Conservation (phyloP, 2,113 vertebrate species). For the Notothenia coriiceps region DNA sequence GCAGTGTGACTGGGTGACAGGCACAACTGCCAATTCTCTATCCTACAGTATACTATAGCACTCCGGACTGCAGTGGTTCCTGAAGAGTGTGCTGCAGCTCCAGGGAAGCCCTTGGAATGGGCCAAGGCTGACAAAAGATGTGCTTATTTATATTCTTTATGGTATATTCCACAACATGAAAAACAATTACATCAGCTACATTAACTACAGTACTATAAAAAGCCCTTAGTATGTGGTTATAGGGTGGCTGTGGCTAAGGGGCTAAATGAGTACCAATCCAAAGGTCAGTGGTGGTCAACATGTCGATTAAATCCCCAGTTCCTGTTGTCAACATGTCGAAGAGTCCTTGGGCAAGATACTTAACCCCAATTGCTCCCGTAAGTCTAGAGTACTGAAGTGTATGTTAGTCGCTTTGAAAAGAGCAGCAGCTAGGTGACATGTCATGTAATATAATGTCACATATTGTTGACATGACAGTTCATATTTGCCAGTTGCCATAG, state of each 20-base stretch:
- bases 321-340: too few species aligned
- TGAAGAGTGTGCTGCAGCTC: background rate
- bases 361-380: too few species aligned
- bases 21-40: background rate
- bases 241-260: too few species aligned
- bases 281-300: too few species aligned
- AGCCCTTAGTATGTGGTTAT: background rate
- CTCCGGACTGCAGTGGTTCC: background rate
- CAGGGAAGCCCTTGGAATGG: background rate
- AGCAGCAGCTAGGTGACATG: too few species aligned
- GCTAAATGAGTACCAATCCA: too few species aligned
- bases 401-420: too few species aligned
- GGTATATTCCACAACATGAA: background rate
- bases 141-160: background rate
- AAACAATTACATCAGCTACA: background rate
- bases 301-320: too few species aligned
- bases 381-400: too few species aligned
- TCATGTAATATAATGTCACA: background rate
- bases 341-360: too few species aligned
- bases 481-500: background rate
- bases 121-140: background rate
- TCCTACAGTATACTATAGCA: background rate
- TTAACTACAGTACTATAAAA: background rate
- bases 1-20: slow-evolving; percentile 3
- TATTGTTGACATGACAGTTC: background rate